phyloP scores from a whole-genome alignment of 1,140 invertebrate species.

The Ruditapes philippinarum region DNA sequence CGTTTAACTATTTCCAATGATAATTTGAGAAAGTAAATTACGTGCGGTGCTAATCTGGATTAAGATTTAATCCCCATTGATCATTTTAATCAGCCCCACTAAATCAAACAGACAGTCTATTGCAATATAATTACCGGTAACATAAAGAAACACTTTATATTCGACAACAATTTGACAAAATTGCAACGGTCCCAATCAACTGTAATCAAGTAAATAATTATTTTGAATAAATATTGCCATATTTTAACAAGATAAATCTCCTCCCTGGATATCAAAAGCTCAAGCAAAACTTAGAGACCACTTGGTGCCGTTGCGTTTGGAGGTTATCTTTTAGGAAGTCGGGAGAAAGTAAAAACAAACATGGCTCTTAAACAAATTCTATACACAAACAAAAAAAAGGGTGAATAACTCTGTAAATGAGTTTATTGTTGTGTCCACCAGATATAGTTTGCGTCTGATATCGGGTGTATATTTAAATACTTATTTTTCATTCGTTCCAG shows the following conservation, averaged over 20 bases:
- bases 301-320: background rate
- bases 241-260: slow-evolving; percentile 6
- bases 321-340: background rate
- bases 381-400: background rate
- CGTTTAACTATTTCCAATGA: background rate
- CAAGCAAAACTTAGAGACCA: slow-evolving; percentile 18
- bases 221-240: slow-evolving; percentile 10
- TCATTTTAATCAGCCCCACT: background rate
- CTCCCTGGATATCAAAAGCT: slow-evolving; percentile 3
- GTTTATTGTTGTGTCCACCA: background rate
- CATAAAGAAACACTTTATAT: background rate
- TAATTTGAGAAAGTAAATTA: background rate
- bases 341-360: slow-evolving; percentile 15
- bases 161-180: background rate
- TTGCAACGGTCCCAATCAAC: background rate
- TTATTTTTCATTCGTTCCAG: background rate
- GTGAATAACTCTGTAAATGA: slow-evolving; percentile 14
- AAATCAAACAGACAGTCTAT: background rate
- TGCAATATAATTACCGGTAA: background rate
- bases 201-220: slow-evolving; percentile 1
- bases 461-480: slow-evolving; percentile 21
- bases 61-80: slow-evolving; percentile 38
- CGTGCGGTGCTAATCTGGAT: background rate
- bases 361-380: background rate
- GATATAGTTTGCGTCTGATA: slow-evolving; percentile 1